Base-by-base conservation (phyloP, 37 sponge, comb jelly and placozoan genomes). In the Halichondria panicea region DNA sequence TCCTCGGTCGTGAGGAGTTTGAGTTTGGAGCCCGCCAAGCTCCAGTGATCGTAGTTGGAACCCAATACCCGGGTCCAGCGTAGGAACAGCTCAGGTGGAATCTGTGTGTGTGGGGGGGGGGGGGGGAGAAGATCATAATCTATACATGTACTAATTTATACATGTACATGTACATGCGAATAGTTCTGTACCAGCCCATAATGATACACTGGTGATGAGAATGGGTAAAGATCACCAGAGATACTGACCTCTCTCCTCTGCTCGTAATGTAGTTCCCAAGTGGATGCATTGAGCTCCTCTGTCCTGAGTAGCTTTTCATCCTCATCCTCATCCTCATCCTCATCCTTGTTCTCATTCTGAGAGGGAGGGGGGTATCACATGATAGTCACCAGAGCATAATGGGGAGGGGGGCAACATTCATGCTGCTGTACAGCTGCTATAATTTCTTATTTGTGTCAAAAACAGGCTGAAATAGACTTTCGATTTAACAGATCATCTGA, bases 201-300 rank as follows among this genome's bases (percentile, higher is more conserved):
- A 15, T 48, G 52, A 48, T 18, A 48, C 15, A 48, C 52, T 48
- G 52, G 11, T 15, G 11, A 48, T 18, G 52, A 15, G 11, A 18
- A 64, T 64, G 36, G 4, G 9, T 64, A 36, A 43, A 4, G 2
- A 52, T n/a, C 32, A 70, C 22, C 1, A 33, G 32, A 28, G 50
- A 30, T 22, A 12, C 21, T 22, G 4, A 5, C 31, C 39, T 6
- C 13, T 25, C 9, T 55, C 84, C 48, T 63, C 66, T 66, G 37
- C 36, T 60, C 60, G 78, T 86, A 22, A 43, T 55, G 15, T n/a
- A n/a, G n/a, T n/a, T 86, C 80, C 2, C 67, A 75, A 21, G 33
- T 58, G 5, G 66, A 55, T 1, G 72, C 66, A 1, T 66, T 75
- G 80, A 80, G 79, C 39, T 54, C 36, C 68, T 64, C 79, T 25